Evolutionary conservation across 1,140 invertebrate species (phyloP).

Genomic region (Chionoecetes opilio): DNA sequence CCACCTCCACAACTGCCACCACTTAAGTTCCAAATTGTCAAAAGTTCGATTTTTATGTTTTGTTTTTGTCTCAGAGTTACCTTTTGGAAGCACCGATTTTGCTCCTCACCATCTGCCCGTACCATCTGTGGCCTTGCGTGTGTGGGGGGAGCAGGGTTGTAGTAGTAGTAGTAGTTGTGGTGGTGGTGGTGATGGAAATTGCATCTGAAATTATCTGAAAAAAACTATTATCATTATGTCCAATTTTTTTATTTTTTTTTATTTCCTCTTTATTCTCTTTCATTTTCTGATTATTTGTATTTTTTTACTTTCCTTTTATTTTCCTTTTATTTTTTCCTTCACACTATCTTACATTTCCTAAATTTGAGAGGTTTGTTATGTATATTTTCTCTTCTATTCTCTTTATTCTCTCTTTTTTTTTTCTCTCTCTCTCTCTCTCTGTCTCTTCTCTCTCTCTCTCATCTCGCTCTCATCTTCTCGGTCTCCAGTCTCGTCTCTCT

Average conservation of each 20-base stretch:
- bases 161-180: no score
- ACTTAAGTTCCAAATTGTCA: not conserved
- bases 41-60: constrained; percentile 22
- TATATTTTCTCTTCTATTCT: not conserved
- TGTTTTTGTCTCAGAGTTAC: not conserved
- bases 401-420: not conserved
- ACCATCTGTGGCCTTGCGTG: not conserved
- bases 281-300: not conserved
- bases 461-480: not conserved
- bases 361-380: no score
- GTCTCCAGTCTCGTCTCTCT: no score
- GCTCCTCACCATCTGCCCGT: not conserved
- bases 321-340: not conserved
- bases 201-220: not conserved
- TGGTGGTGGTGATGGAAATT: not conserved
- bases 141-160: not conserved
- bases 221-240: no score
- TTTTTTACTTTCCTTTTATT: not conserved
- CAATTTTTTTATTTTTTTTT: not conserved
- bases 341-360: no score
- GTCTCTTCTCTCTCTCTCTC: no score
- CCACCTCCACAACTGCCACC: not conserved
- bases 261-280: not conserved
- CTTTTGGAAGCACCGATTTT: not conserved
- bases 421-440: no score